Evolutionary conservation across 2,113 vertebrate genomes (phyloP).

Genomic region (Erythrocercus mccallii): DNA sequence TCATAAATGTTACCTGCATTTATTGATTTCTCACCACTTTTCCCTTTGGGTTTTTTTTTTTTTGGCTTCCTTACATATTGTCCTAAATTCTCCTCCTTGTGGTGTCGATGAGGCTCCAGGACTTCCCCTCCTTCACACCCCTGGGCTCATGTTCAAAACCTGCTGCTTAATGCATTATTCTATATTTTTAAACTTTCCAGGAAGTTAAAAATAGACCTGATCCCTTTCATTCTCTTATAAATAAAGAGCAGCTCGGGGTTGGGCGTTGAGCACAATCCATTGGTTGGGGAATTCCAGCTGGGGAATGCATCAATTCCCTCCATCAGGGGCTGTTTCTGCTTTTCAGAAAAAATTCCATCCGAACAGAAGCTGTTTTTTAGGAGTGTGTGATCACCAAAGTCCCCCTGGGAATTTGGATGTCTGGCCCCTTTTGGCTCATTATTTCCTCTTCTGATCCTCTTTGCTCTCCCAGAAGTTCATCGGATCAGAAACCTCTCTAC

Average conservation of each 20-base stretch:
- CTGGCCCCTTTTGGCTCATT: neutral
- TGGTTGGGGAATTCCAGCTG: slow-evolving; percentile 9
- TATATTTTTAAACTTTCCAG: slow-evolving; percentile 52
- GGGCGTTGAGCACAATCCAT: slow-evolving; percentile 42
- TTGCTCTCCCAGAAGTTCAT: neutral
- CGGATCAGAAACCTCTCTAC: neutral
- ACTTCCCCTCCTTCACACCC: neutral
- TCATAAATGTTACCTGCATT: neutral
- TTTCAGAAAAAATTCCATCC: neutral
- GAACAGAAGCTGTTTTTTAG: neutral
- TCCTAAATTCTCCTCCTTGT: neutral
- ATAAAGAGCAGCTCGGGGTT: slow-evolving; percentile 27
- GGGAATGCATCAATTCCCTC: slow-evolving; percentile 29
- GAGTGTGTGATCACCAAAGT: neutral
- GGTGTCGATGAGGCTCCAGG: neutral
- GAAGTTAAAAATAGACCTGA: slow-evolving; percentile 59
- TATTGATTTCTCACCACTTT: neutral
- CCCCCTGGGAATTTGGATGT: neutral
- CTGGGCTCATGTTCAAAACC: neutral
- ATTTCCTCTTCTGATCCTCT: neutral
- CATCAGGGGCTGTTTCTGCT: neutral
- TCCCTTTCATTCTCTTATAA: slow-evolving; percentile 43
- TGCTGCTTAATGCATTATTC: slow-evolving; percentile 48
- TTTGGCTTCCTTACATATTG: neutral
- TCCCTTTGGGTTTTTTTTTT: neutral